These are phyloP conservation scores for Polymixis lichenea DNA, from an alignment of 2,888 invertebrate species.

Conservation along the genomic window DNA sequence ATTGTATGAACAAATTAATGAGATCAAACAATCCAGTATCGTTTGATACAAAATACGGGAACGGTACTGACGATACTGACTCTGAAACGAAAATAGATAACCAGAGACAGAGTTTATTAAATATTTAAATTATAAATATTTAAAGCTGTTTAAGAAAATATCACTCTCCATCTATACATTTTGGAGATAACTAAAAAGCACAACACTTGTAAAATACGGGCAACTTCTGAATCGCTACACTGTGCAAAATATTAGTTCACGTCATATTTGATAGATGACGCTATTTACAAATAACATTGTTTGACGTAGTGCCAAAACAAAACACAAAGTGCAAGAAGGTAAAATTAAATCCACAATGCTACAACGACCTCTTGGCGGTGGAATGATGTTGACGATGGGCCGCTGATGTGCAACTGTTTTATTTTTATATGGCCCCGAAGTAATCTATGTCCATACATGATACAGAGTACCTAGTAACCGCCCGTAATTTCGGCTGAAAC, in stretches of 20 bases:
- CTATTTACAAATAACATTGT: not conserved
- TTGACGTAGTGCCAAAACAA: not conserved
- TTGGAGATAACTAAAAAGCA: not conserved
- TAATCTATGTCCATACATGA: too few relatives aligned
- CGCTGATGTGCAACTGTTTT: too few relatives aligned
- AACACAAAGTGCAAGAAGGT: not conserved
- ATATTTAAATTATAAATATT: not conserved
- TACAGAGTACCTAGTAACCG: too few relatives aligned
- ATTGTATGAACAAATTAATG: constrained; percentile 11
- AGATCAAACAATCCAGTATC: constrained; percentile 35
- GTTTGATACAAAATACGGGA: constrained; percentile 25
- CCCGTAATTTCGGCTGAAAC: too few relatives aligned
- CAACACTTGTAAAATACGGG: too few relatives aligned
- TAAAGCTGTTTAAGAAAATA: not conserved
- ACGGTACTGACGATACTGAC: not conserved
- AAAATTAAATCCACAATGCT: not conserved
- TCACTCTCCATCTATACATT: constrained; percentile 1
- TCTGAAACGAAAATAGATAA: constrained; percentile 24
- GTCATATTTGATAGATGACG: constrained; percentile 25
- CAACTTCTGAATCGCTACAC: not conserved
- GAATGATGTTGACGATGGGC: not conserved
- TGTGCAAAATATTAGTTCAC: not conserved
- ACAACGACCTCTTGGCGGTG: not conserved
- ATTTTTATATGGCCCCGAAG: too few relatives aligned
- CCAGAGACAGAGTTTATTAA: too few relatives aligned